Evolutionary conservation across 1,140 invertebrate genomes (phyloP).

Genomic region (Drosophila carrolli): DNA sequence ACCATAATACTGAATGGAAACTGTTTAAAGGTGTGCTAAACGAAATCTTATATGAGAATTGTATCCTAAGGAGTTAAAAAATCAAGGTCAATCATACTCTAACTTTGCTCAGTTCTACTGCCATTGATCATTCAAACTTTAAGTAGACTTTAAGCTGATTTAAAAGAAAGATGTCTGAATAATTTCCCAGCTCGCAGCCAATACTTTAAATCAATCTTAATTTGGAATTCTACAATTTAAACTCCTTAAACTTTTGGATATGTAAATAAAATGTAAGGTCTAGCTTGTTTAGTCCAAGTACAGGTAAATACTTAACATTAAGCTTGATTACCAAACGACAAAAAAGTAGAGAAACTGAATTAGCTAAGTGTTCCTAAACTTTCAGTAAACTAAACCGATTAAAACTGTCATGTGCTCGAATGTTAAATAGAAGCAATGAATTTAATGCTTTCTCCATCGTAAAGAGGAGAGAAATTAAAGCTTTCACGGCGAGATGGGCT

Average conservation of each 20-base stretch:
- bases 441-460: not conserved
- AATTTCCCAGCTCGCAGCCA: too few relatives aligned
- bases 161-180: too few relatives aligned
- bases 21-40: too few relatives aligned
- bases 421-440: not conserved
- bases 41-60: not conserved
- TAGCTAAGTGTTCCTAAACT: not conserved
- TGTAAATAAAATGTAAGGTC: not conserved
- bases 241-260: not conserved
- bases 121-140: not conserved
- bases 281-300: too few relatives aligned
- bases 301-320: not conserved
- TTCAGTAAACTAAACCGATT: not conserved
- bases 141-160: too few relatives aligned
- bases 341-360: not conserved
- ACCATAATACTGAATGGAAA: not conserved
- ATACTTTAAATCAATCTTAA: too few relatives aligned
- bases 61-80: not conserved
- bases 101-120: not conserved
- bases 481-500: too few relatives aligned
- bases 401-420: not conserved
- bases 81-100: slow-evolving; percentile 19
- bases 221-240: too few relatives aligned
- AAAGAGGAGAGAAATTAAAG: not conserved
- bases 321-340: too few relatives aligned